phyloP scores from a whole-genome alignment of 64 coral and sea anemone species.

The Pachyseris speciosa region DNA sequence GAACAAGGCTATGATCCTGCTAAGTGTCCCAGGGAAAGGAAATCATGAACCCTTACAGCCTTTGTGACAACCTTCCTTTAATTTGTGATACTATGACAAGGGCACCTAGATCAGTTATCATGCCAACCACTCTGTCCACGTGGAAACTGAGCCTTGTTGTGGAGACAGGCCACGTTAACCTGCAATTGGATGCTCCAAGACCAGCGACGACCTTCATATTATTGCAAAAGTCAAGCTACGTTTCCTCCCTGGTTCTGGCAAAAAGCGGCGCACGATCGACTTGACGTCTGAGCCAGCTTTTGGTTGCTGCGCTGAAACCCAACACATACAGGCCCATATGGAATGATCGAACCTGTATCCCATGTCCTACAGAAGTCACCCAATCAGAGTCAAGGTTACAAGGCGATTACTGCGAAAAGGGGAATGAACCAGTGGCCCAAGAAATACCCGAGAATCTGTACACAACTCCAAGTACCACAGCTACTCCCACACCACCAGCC shows the following conservation, averaged over 20 bases:
- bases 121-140: constrained; percentile 55
- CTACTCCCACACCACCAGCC: not conserved
- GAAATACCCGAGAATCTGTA: constrained; percentile 4
- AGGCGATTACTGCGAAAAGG: constrained; percentile 58
- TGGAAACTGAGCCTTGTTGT: constrained; percentile 37
- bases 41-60: constrained; percentile 55
- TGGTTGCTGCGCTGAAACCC: constrained; percentile 20
- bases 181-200: constrained; percentile 52
- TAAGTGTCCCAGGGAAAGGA: constrained; percentile 23
- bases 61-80: constrained; percentile 44
- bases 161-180: not conserved
- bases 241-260: not conserved
- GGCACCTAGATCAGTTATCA: not conserved
- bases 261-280: not conserved
- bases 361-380: constrained; percentile 8
- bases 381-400: not conserved
- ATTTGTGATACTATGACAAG: constrained; percentile 43
- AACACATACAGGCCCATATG: constrained; percentile 34
- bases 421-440: constrained; percentile 21
- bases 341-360: constrained; percentile 14
- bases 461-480: constrained; percentile 8
- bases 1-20: constrained; percentile 33
- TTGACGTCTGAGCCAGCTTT: not conserved
- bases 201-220: constrained; percentile 54
- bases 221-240: constrained; percentile 49